Percentiles rank a stretch among this genome's conserved stretches.
phyloP scores from a whole-genome alignment of 1,140 invertebrate species.

The Aphelenchoides besseyi region DNA sequence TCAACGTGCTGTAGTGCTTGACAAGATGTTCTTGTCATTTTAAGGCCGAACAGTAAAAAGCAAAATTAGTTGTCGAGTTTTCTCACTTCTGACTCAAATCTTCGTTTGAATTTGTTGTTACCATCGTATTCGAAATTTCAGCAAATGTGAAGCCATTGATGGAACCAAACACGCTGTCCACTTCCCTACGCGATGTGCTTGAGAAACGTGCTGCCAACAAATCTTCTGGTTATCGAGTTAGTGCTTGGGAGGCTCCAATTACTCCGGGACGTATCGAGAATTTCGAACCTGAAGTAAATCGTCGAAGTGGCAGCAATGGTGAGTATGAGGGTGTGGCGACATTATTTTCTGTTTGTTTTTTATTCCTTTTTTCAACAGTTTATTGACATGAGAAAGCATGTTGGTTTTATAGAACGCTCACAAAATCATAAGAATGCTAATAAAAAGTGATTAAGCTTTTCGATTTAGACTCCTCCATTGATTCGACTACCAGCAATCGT shows the following conservation, averaged over 20 bases:
- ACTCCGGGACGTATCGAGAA: not conserved
- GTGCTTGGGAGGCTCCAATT: not conserved
- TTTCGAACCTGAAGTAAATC: conserved; percentile 1
- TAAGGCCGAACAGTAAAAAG: too few species aligned
- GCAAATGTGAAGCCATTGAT: not conserved
- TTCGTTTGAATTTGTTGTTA: too few species aligned
- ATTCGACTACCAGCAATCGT: not conserved
- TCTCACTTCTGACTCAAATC: too few species aligned
- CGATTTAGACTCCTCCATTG: not conserved
- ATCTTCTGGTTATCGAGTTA: not conserved
- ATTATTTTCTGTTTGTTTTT: not conserved
- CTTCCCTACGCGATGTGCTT: not conserved
- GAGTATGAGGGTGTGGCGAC: not conserved
- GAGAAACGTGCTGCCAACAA: not conserved
- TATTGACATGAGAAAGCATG: too few species aligned
- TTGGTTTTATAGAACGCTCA: too few species aligned
- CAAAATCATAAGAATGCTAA: too few species aligned
- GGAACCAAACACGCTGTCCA: not conserved
- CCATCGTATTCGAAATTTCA: too few species aligned
- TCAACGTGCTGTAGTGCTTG: not conserved
- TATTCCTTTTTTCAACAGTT: not conserved
- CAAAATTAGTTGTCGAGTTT: too few species aligned
- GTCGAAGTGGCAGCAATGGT: not conserved
- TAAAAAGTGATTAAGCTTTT: too few species aligned
- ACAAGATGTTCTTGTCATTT: too few species aligned